Conservation (phyloP, 1,140 invertebrate species). For the Xylocopa sonorina region DNA sequence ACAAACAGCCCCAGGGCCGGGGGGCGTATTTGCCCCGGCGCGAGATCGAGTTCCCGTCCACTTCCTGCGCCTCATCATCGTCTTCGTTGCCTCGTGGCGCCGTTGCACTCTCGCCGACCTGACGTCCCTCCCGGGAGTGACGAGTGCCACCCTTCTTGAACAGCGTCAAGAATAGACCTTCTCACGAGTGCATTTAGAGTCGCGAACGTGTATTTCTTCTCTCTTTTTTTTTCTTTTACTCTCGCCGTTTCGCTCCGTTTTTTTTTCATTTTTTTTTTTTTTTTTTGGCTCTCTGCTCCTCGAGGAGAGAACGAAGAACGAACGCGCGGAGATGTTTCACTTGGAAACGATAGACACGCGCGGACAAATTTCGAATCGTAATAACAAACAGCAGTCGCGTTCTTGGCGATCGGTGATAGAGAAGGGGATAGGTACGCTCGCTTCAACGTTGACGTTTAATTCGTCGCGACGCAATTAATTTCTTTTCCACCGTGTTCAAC, state of each 20-base stretch:
- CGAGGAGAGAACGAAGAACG: not conserved
- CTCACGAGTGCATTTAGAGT: constrained; percentile 71
- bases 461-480: no score
- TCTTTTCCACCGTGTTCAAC: not conserved
- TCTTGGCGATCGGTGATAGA: not conserved
- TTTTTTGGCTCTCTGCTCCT: not conserved
- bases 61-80: constrained; percentile 69
- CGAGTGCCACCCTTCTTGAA: constrained; percentile 63
- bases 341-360: constrained; percentile 5
- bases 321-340: constrained; percentile 43
- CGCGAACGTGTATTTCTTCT: constrained; percentile 54
- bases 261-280: no score
- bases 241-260: not conserved
- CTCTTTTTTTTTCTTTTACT: not conserved
- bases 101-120: constrained; percentile 68
- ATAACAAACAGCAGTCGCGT: constrained; percentile 20
- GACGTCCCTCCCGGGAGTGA: constrained; percentile 71
- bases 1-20: constrained; percentile 62
- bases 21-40: constrained; percentile 66
- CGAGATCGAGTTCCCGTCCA: constrained; percentile 73
- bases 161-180: constrained; percentile 70
- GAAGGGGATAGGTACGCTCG: not conserved
- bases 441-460: no score
- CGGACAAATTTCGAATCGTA: constrained; percentile 18
- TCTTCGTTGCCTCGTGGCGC: constrained; percentile 66